A percentile compares a stretch with the other conserved stretches of the same genome.
These are phyloP conservation scores for Stenchaetothrips biformis DNA, from an alignment of 2,888 invertebrate species.

Conservation along the genomic window DNA sequence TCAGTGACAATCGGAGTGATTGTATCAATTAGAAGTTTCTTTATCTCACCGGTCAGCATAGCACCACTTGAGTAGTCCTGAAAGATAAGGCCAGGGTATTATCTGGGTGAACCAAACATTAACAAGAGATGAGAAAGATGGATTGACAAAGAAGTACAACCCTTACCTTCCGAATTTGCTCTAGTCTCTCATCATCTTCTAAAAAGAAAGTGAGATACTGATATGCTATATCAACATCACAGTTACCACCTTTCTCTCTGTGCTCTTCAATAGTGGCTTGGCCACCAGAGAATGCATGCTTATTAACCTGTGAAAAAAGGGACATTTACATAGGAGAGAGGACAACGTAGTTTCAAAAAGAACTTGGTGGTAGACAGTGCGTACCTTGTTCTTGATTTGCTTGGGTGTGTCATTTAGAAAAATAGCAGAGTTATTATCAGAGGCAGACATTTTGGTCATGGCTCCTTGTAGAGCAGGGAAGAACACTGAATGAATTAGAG, in stretches of 20 bases:
- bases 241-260: conserved; percentile 83
- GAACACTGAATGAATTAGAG: conserved; percentile 80
- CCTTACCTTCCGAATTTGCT: conserved; percentile 60
- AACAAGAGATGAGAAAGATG: conserved; percentile 24
- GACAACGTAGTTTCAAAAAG: background rate
- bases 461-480: conserved; percentile 94
- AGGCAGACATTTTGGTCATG: conserved; percentile 97
- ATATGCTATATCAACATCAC: conserved; percentile 90
- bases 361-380: background rate
- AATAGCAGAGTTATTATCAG: conserved; percentile 88
- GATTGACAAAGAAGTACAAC: conserved; percentile 12
- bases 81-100: background rate
- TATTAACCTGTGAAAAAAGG: conserved; percentile 58
- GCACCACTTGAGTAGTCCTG: conserved; percentile 80
- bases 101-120: background rate
- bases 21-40: conserved; percentile 79
- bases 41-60: conserved; percentile 90
- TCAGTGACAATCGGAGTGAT: conserved; percentile 71
- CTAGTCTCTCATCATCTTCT: conserved; percentile 83
- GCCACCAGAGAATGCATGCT: conserved; percentile 96
- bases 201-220: conserved; percentile 93
- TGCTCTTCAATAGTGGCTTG: conserved; percentile 92
- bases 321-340: conserved; percentile 28
- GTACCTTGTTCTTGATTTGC: conserved; percentile 90
- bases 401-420: conserved; percentile 93